Percentiles rank a stretch among this genome's conserved stretches.
These are phyloP conservation scores for Gopherus flavomarginatus DNA, from an alignment of 2,113 vertebrate species.

Conservation along the genomic window DNA sequence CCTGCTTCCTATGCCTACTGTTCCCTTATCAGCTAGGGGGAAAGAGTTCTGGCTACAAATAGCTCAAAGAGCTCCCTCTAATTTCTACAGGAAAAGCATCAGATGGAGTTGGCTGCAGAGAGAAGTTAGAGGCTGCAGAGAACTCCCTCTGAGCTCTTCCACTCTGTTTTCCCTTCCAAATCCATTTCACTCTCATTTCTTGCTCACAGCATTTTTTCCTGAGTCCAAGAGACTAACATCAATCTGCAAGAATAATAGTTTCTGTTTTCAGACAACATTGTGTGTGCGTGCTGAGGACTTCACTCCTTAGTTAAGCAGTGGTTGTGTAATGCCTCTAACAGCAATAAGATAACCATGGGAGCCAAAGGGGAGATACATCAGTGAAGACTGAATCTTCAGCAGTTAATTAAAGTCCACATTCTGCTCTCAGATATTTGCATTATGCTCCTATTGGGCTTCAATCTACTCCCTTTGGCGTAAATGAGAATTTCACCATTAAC, in stretches of 20 bases:
- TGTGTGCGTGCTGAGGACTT: not conserved
- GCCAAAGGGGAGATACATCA: fast-evolving
- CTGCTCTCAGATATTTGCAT: slow-evolving; percentile 19
- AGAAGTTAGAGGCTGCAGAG: not conserved
- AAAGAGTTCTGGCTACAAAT: not conserved
- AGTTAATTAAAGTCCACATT: slow-evolving; percentile 27
- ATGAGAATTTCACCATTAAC: slow-evolving; percentile 29
- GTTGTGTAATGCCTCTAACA: not conserved
- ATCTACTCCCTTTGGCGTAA: not conserved
- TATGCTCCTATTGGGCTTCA: slow-evolving; percentile 14
- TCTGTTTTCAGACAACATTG: not conserved
- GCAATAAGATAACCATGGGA: not conserved
- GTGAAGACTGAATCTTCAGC: not conserved
- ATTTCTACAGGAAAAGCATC: not conserved
- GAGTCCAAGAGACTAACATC: not conserved
- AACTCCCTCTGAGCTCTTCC: not conserved
- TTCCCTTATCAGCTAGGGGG: not conserved
- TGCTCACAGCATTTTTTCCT: not conserved
- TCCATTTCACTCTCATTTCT: not conserved
- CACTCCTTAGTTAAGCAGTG: not conserved
- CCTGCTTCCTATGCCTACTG: not conserved
- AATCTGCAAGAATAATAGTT: not conserved
- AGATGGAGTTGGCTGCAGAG: not conserved
- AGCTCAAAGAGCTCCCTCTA: not conserved
- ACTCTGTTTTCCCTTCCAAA: not conserved